A percentile compares a stretch with the other conserved stretches of the same genome.
Conservation (phyloP, 35 echinoderm and acorn worm species). For the Lytechinus variegatus region DNA sequence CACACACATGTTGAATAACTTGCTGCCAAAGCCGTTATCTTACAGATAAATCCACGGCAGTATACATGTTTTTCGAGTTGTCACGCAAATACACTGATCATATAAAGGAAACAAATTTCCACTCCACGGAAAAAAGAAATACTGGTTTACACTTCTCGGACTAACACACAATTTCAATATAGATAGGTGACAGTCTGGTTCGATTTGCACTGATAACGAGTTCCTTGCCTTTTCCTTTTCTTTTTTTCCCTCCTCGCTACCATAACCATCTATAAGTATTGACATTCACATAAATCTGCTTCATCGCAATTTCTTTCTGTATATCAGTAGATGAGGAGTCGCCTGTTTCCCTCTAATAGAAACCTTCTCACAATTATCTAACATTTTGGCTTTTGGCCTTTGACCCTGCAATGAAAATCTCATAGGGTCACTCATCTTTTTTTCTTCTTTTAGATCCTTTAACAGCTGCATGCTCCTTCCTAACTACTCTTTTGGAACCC, state of each 20-base stretch:
- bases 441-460: background rate
- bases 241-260: background rate
- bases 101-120: background rate
- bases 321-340: background rate
- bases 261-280: background rate
- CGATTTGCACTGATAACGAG: background rate
- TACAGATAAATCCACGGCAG: background rate
- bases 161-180: background rate
- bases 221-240: background rate
- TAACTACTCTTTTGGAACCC: background rate
- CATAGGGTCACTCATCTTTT: background rate
- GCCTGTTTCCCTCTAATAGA: background rate
- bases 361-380: background rate
- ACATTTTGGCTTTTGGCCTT: background rate
- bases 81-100: background rate
- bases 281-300: background rate
- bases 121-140: constrained; percentile 8
- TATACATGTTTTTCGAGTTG: background rate
- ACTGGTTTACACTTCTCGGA: background rate
- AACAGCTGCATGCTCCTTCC: background rate
- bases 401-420: background rate
- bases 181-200: background rate
- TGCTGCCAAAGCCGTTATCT: background rate
- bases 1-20: constrained; percentile 40
- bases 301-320: background rate